These are phyloP conservation scores for Knipowitschia caucasica DNA, from an alignment of 2,797 vertebrate species.

Conservation along the genomic window DNA sequence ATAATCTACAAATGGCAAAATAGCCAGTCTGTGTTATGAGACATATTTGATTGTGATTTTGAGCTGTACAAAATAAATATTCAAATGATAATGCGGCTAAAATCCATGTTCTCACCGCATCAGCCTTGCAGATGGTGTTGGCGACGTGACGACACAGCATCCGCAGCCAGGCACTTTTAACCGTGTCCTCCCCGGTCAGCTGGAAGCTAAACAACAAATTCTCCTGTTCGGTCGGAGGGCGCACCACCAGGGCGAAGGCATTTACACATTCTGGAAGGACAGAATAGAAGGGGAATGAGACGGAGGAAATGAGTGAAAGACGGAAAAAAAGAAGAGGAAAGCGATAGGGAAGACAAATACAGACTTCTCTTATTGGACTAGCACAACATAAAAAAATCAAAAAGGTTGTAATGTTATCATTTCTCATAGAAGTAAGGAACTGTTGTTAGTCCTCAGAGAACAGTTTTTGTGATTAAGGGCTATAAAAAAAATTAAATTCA, in stretches of 20 bases:
- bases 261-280: slow-evolving; percentile 86
- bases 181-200: slow-evolving; percentile 85
- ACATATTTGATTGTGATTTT: too few species aligned
- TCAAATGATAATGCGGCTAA: too few species aligned
- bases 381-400: too few species aligned
- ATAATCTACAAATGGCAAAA: too few species aligned
- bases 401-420: too few species aligned
- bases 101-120: slow-evolving; percentile 82
- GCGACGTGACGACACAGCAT: slow-evolving; percentile 91
- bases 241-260: slow-evolving; percentile 92
- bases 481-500: too few species aligned
- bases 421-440: too few species aligned
- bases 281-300: not conserved
- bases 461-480: too few species aligned
- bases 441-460: too few species aligned
- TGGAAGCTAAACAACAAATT: slow-evolving; percentile 97
- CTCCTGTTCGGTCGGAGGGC: slow-evolving; percentile 91
- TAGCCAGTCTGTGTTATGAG: too few species aligned
- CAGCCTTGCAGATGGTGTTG: slow-evolving; percentile 96
- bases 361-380: too few species aligned
- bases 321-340: not conserved
- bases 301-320: not conserved
- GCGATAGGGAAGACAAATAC: not conserved
- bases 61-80: too few species aligned
- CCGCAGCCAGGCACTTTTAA: slow-evolving; percentile 88